Evolutionary conservation across 2,113 vertebrate genomes (phyloP).

Genomic region (Tauraco erythrolophus): DNA sequence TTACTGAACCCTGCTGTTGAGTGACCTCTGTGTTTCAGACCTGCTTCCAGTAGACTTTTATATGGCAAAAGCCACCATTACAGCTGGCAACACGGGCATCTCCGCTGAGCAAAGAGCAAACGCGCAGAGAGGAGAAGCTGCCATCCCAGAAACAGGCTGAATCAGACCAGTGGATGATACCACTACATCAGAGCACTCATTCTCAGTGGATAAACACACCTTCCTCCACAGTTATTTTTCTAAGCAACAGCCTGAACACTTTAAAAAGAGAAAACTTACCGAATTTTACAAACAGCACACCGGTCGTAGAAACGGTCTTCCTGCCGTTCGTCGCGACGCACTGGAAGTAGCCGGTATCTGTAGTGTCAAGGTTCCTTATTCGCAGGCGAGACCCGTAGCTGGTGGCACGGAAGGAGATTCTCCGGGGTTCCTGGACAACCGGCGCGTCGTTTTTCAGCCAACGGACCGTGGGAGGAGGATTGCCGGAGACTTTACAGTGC

Average conservation of each 20-base stretch:
- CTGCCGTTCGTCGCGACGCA: conserved; percentile 90
- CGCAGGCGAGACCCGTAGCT: conserved; percentile 91
- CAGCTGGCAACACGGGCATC: not conserved
- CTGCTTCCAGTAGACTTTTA: not conserved
- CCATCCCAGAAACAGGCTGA: not conserved
- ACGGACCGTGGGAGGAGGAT: conserved; percentile 85
- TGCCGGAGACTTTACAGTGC: conserved; percentile 90
- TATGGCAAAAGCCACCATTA: not conserved
- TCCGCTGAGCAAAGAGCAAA: not conserved
- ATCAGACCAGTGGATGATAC: not conserved
- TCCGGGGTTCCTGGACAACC: conserved; percentile 92
- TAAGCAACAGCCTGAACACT: fast-evolving
- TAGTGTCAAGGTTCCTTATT: conserved; percentile 96
- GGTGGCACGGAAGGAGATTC: conserved; percentile 89
- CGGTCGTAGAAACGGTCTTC: conserved; percentile 91
- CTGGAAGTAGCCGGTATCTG: conserved; percentile 98
- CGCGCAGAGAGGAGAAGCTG: not conserved
- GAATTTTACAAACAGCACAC: conserved; percentile 96
- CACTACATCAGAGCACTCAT: fast-evolving
- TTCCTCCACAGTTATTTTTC: fast-evolving
- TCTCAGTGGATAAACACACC: fast-evolving
- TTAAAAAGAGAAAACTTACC: conserved; percentile 75
- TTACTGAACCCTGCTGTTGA: not conserved
- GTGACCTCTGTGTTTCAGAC: not conserved
- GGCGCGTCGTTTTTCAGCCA: conserved; percentile 99